Conservation (phyloP, 2,888 invertebrate species). For the Neuroscelio doddi region DNA sequence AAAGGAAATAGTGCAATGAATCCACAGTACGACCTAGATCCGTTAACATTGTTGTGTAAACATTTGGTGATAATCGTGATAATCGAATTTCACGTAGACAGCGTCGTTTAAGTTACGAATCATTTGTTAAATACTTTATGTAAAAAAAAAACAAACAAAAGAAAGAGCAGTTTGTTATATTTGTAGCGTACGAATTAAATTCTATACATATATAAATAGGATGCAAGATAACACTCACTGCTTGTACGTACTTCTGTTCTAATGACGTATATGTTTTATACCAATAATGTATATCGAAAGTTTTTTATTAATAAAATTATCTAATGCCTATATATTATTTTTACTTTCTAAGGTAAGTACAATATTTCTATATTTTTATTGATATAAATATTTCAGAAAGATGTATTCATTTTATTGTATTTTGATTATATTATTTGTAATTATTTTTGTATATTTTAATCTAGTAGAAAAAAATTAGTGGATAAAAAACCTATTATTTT, state of each 20-base stretch:
- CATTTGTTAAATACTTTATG: conserved; percentile 48
- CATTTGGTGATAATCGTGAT: too few species aligned
- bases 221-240: conserved; percentile 49
- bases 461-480: too few species aligned
- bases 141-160: too few species aligned
- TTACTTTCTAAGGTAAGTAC: too few species aligned
- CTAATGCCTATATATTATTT: background rate
- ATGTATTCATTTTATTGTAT: too few species aligned
- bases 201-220: conserved; percentile 46
- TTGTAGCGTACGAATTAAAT: conserved; percentile 44
- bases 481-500: too few species aligned
- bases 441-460: too few species aligned
- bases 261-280: conserved; percentile 67
- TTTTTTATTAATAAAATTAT: conserved; percentile 64
- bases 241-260: conserved; percentile 64
- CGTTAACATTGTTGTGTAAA: background rate
- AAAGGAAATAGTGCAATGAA: background rate
- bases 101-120: too few species aligned
- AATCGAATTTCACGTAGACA: too few species aligned
- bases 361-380: too few species aligned
- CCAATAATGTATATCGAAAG: conserved; percentile 62
- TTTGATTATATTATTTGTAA: too few species aligned
- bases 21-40: background rate
- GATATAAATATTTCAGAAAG: too few species aligned
- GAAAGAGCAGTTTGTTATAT: conserved; percentile 54